Base-by-base conservation (phyloP, 2,888 invertebrate species). In the Dicyrtoma fusca region DNA sequence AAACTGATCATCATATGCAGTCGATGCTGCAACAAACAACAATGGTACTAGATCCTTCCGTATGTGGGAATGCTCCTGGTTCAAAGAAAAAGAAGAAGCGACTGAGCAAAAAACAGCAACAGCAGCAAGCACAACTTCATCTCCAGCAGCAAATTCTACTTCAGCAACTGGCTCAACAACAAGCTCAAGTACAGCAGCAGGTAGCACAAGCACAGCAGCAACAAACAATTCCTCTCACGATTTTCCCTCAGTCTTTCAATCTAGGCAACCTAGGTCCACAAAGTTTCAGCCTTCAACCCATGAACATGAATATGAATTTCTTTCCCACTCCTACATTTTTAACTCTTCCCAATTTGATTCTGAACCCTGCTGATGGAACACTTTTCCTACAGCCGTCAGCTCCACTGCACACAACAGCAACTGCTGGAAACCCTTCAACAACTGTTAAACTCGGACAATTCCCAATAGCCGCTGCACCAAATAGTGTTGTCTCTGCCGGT, bases 121-220 rank as follows among this genome's bases (percentile, higher is more conserved):
- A 82, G 19, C 82, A 82, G 69, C 82, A 82, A 23, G 76, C 82
- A 21, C 83, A 83, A 19, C 72, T 83, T 44, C 83, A 83, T 23
- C 78, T 77, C 8, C 82, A 81, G 64, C 79, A 81, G 55, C 81
- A 79, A 53, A 73, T 79, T 23, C 61, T 80, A 34, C 71, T 77
- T 69, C 74, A 77, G 74, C 75, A 77, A 51, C 79, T 82, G 72
- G 82, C 76, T 23, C 82, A 81, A n/a, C 81, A 81, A 26, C 76
- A 76, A 55, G 74, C 71, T 51, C 71, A 71, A 51, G 74, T 62
- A 17, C 71, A 71, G 45, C 77, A 77, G 26, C 77, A 77, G 68
- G 73, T 73, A 42, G 74, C 73, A 47, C 76, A 77, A 57, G 71
- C 76, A 0, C 74, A 69, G 44, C 74, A 72, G 26, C 69, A 62